Conservation (phyloP, 2,888 invertebrate species). For the Adela reaumurella region DNA sequence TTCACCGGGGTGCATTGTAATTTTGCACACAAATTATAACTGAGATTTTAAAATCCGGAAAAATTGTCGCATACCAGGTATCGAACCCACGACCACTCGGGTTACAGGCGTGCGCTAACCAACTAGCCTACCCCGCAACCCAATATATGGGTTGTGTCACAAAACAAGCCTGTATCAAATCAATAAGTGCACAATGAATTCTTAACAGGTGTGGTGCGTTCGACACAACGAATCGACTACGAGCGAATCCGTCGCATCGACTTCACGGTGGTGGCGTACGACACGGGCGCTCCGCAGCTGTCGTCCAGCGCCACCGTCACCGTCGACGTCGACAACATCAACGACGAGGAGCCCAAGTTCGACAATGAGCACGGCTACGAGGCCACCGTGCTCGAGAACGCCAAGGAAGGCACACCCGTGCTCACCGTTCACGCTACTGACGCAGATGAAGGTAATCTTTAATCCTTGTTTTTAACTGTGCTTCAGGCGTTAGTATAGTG, state of each 20-base stretch:
- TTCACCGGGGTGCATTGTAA: too few relatives aligned
- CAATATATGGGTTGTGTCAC: too few relatives aligned
- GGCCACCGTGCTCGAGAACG: constrained; percentile 72
- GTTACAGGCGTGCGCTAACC: too few relatives aligned
- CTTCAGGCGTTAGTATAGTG: too few relatives aligned
- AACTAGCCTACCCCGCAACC: too few relatives aligned
- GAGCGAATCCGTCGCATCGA: constrained; percentile 72
- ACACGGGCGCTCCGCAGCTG: constrained; percentile 82
- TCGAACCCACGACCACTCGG: too few relatives aligned
- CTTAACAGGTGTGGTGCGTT: constrained; percentile 75
- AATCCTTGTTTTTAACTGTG: too few relatives aligned
- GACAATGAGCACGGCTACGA: constrained; percentile 61
- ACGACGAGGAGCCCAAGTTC: constrained; percentile 85
- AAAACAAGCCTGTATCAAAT: too few relatives aligned
- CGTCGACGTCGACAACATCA: constrained; percentile 77
- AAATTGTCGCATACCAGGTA: too few relatives aligned
- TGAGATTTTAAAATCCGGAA: too few relatives aligned
- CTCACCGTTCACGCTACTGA: constrained; percentile 73
- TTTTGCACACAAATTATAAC: too few relatives aligned
- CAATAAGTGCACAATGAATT: too few relatives aligned
- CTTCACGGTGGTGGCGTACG: constrained; percentile 78
- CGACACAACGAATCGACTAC: constrained; percentile 76
- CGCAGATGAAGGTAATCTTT: constrained; percentile 73
- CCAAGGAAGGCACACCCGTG: constrained; percentile 68
- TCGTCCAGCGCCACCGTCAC: constrained; percentile 73